Percentiles rank a stretch among this genome's conserved stretches.
phyloP scores from a whole-genome alignment of 2,113 vertebrate species.

The Rhinoderma darwinii region DNA sequence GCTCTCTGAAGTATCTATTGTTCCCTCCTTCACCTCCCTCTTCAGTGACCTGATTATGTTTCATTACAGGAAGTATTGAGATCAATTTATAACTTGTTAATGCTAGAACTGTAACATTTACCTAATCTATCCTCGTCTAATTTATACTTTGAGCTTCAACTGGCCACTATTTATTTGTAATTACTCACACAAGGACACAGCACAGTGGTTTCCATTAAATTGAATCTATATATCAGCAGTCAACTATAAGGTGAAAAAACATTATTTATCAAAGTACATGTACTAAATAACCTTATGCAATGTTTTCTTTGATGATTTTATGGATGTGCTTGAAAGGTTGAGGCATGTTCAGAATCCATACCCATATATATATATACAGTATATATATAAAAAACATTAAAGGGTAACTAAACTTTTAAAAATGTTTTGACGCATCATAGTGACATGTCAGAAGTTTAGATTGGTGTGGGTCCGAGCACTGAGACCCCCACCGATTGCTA shows the following conservation, averaged over 20 bases:
- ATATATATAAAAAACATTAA: background rate
- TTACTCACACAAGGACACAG: constrained; percentile 32
- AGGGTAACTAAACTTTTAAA: background rate
- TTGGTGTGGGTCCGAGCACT: too few relatives aligned
- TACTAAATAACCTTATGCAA: background rate
- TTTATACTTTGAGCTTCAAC: constrained; percentile 37
- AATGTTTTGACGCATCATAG: too few relatives aligned
- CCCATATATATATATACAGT: too few relatives aligned
- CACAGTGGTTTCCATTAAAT: constrained; percentile 12
- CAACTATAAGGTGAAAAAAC: background rate
- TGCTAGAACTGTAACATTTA: constrained; percentile 43
- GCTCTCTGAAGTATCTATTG: background rate
- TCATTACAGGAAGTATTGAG: background rate
- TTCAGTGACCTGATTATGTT: constrained; percentile 24
- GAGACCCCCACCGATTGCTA: too few relatives aligned
- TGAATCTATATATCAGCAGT: constrained; percentile 10
- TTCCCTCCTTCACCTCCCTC: background rate
- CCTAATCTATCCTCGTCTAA: constrained; percentile 32
- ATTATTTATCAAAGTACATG: background rate
- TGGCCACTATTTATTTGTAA: constrained; percentile 44
- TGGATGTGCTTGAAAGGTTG: background rate
- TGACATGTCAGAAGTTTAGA: too few relatives aligned
- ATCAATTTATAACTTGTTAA: constrained; percentile 48
- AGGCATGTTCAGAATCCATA: too few relatives aligned
- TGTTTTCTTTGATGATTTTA: background rate